A percentile compares a stretch with the other conserved stretches of the same genome.
phyloP scores from a whole-genome alignment of 2,888 invertebrate genomes.

The Gastrophysa polygoni region DNA sequence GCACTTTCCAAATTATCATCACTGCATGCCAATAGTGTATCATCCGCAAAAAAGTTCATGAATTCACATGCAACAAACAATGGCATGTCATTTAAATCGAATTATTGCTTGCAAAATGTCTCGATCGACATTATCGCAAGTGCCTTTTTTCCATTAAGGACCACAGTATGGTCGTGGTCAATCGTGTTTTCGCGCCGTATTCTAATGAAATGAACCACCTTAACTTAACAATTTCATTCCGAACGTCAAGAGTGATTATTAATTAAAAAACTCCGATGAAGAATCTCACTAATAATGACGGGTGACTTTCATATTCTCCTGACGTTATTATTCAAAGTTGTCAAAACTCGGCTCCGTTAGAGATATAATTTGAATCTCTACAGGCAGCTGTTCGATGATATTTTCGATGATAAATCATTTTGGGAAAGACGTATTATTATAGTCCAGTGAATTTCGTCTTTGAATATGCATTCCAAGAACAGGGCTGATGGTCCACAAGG shows the following conservation, averaged over 20 bases:
- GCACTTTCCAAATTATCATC: too few relatives aligned
- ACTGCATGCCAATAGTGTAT: too few relatives aligned
- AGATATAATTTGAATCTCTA: constrained; percentile 32
- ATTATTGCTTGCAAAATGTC: too few relatives aligned
- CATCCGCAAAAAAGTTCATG: too few relatives aligned
- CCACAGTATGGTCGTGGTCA: too few relatives aligned
- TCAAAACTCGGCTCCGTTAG: constrained; percentile 26
- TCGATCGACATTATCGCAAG: too few relatives aligned
- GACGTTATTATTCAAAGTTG: constrained; percentile 35
- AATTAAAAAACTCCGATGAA: constrained; percentile 25
- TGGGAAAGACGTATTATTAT: constrained; percentile 21
- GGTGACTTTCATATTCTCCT: constrained; percentile 30
- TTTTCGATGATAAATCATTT: constrained; percentile 32
- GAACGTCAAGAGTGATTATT: constrained; percentile 23
- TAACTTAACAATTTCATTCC: constrained; percentile 23
- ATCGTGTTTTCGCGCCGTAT: background rate
- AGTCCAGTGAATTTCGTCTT: background rate
- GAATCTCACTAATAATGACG: constrained; percentile 24
- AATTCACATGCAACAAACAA: too few relatives aligned
- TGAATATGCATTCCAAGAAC: too few relatives aligned
- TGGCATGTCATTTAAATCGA: too few relatives aligned
- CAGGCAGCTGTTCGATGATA: constrained; percentile 30
- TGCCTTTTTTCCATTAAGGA: too few relatives aligned
- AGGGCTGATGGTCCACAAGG: too few relatives aligned
- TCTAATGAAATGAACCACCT: constrained; percentile 23